Evolutionary conservation across 1,140 invertebrate genomes (phyloP).

Genomic region (Drosophila sp.): DNA sequence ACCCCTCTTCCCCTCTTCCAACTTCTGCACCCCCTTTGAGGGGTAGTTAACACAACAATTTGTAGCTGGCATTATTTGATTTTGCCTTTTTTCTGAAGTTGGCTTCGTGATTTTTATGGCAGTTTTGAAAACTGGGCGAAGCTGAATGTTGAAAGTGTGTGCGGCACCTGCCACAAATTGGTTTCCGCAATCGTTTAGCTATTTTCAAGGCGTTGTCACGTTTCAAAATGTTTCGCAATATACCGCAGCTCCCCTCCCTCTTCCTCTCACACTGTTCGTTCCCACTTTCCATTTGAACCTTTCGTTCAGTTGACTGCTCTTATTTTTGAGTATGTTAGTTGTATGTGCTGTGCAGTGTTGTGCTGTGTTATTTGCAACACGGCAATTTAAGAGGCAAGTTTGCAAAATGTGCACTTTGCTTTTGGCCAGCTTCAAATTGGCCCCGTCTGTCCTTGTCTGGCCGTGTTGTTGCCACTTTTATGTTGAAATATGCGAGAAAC

Average conservation of each 20-base stretch:
- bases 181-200: conserved; percentile 23
- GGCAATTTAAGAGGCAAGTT: conserved; percentile 2
- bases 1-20: background rate
- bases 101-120: conserved; percentile 37
- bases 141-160: conserved; percentile 31
- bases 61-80: conserved; percentile 40
- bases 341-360: conserved; percentile 13
- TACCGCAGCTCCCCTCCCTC: conserved; percentile 13
- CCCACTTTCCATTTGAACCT: background rate
- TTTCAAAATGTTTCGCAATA: conserved; percentile 68
- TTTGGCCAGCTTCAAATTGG: conserved; percentile 45
- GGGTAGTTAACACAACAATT: conserved; percentile 64
- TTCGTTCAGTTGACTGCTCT: conserved; percentile 16
- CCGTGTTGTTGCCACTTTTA: background rate
- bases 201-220: conserved; percentile 59
- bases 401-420: background rate
- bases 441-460: conserved; percentile 43
- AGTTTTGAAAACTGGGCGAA: conserved; percentile 11
- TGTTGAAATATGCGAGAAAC: conserved; percentile 38
- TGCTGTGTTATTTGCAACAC: conserved; percentile 23
- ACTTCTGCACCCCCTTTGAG: conserved; percentile 10
- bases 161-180: conserved; percentile 66
- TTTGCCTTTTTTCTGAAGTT: conserved; percentile 5
- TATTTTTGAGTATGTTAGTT: conserved; percentile 33
- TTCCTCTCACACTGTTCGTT: conserved; percentile 11